Conservation (phyloP, 1,140 invertebrate species). For the Chrysomallon squamiferum region DNA sequence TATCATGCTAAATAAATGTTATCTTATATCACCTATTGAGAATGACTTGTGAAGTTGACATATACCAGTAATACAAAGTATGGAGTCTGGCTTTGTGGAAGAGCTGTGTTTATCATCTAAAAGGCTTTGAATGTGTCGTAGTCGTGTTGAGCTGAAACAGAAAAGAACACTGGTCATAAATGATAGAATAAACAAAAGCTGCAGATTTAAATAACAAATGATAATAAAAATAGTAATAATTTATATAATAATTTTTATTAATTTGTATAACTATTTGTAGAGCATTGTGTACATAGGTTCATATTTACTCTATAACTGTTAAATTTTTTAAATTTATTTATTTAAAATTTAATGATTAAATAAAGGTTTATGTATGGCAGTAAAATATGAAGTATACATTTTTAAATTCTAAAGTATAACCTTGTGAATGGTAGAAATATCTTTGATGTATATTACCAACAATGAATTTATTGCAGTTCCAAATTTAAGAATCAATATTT, state of each 20-base stretch:
- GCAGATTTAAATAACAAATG: not conserved
- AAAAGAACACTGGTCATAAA: not conserved
- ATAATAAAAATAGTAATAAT: not conserved
- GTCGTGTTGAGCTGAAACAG: slow-evolving; percentile 36
- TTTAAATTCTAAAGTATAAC: no score
- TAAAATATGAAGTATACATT: no score
- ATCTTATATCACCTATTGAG: not conserved
- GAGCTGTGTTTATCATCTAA: slow-evolving; percentile 22
- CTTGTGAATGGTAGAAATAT: no score
- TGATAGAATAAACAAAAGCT: not conserved
- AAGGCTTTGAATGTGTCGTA: slow-evolving; percentile 42
- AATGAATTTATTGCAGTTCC: no score
- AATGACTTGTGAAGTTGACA: not conserved
- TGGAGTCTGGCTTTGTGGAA: slow-evolving; percentile 36
- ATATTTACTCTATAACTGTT: not conserved
- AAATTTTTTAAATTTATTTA: not conserved
- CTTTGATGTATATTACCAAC: no score
- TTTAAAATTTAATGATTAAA: no score
- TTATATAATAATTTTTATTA: not conserved
- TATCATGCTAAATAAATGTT: not conserved
- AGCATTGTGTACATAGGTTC: not conserved
- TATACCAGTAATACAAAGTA: slow-evolving; percentile 51
- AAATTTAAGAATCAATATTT: no score
- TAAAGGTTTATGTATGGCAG: no score
- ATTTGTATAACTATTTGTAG: not conserved